A percentile compares a stretch with the other conserved stretches of the same genome.
These are phyloP conservation scores for Nymphalis c-album DNA, from an alignment of 2,888 invertebrate species.

Conservation along the genomic window DNA sequence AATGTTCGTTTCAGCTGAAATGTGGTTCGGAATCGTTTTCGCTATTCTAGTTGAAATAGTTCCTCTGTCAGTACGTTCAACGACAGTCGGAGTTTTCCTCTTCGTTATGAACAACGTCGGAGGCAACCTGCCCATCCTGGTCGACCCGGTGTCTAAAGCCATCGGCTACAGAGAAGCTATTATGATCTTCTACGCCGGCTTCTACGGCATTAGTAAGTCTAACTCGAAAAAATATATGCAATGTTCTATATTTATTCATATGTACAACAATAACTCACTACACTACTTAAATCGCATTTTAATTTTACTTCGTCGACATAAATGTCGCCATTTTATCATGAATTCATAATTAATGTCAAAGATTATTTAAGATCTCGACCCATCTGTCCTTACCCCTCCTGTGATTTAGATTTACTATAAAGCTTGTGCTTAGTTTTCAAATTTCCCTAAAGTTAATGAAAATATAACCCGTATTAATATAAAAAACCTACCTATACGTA, in stretches of 20 bases:
- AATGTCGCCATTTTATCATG: no score
- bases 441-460: background rate
- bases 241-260: background rate
- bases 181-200: conserved; percentile 94
- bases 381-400: background rate
- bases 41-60: conserved; percentile 95
- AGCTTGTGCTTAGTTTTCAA: background rate
- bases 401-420: background rate
- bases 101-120: conserved; percentile 97
- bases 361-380: no score
- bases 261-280: background rate
- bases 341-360: no score
- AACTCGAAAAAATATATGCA: no score
- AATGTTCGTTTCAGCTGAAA: conserved; percentile 85
- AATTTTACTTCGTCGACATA: no score
- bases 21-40: conserved; percentile 97
- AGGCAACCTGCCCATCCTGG: conserved; percentile 92
- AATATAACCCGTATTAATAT: background rate
- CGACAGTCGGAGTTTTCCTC: conserved; percentile 92
- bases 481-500: no score
- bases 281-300: no score
- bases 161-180: conserved; percentile 92
- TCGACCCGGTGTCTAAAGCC: conserved; percentile 90
- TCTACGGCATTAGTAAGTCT: conserved; percentile 90
- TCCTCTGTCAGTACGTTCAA: conserved; percentile 89